Evolutionary conservation across 2,888 invertebrate species (phyloP), one percentile per base, ranked within the genome.

Genomic region (Ormyrus labotus): DNA sequence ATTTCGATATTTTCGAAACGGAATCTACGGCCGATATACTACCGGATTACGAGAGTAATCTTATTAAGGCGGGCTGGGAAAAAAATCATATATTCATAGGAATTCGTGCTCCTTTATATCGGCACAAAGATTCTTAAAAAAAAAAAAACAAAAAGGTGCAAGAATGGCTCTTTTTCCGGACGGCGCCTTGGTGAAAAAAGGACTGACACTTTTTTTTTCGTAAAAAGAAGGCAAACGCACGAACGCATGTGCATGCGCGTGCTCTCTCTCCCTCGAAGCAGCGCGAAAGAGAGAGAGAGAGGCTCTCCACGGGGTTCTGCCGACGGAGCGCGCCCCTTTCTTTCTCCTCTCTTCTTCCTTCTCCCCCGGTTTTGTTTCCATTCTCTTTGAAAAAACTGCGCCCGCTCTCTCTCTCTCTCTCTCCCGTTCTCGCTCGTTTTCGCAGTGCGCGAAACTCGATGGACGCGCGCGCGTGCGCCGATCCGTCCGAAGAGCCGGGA

Each of bases 341-440:
- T 34, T 34, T 34, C 34, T 34, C 34, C 34, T 34, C 34, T 4
- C 34, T 34, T 34, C 34, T 34, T 2, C 34, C 4, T 34, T 34
- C 34, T 34, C 4, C 34, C 34, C 19, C 19, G 19, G 19, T 34
- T 34, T 34, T 4, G 34, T 34, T 34, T 34, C 34, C 34, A 34
- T 34, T 34, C 34, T 34, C 34, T 34, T 34, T 34, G 34, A 34
- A 19, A 19, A 9, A 45, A 5, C 70, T 13, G 64, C 64, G 65
- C 73, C 73, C 61, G 61, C 11, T 55, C 48, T 65, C 50, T 13
- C 51, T 13, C 51, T 68, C 48, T 51, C 64, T 57, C 63, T 58
- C 19, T 5, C 72, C 65, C 64, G 34, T 60, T 65, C 63, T 58
- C 19, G 8, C 72, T 69, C 64, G 34, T 60, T 65, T 61, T 78